Conservation (phyloP, 1,140 invertebrate species). For the Teleopsis dalmanni region DNA sequence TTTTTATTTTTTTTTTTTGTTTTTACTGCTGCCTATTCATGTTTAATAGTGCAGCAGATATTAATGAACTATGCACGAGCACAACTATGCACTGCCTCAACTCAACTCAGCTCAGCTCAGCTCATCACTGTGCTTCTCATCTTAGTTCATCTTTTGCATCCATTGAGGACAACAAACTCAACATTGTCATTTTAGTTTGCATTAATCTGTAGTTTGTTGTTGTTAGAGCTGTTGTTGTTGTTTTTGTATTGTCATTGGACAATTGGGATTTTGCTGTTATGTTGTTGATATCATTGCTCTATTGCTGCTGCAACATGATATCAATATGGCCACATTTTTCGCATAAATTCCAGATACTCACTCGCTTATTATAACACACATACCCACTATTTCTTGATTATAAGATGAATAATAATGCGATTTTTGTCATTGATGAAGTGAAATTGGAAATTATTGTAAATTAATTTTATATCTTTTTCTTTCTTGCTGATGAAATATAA, state of each 20-base stretch:
- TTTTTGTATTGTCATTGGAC: background rate
- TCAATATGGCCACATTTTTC: slow-evolving; percentile 10
- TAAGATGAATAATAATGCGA: background rate
- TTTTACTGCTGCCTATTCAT: slow-evolving; percentile 7
- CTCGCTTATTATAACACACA: too few species aligned
- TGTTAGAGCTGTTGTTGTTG: background rate
- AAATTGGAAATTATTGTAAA: slow-evolving; percentile 6
- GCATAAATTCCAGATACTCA: background rate
- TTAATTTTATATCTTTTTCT: background rate
- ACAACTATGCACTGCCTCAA: background rate
- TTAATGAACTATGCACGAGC: slow-evolving; percentile 12
- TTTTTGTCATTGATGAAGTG: slow-evolving; percentile 10
- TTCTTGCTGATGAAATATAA: too few species aligned
- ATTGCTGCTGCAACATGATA: slow-evolving; percentile 4
- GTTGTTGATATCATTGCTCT: background rate
- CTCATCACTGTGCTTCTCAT: too few species aligned
- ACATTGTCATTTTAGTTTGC: background rate
- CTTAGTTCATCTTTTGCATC: too few species aligned
- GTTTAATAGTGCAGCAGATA: slow-evolving; percentile 15
- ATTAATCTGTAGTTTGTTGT: background rate
- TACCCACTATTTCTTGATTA: background rate
- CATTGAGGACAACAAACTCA: too few species aligned
- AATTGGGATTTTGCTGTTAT: background rate
- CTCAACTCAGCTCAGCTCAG: background rate
- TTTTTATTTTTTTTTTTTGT: background rate